phyloP scores from a whole-genome alignment of 1,140 invertebrate species.

The Leguminivora glycinivorella region DNA sequence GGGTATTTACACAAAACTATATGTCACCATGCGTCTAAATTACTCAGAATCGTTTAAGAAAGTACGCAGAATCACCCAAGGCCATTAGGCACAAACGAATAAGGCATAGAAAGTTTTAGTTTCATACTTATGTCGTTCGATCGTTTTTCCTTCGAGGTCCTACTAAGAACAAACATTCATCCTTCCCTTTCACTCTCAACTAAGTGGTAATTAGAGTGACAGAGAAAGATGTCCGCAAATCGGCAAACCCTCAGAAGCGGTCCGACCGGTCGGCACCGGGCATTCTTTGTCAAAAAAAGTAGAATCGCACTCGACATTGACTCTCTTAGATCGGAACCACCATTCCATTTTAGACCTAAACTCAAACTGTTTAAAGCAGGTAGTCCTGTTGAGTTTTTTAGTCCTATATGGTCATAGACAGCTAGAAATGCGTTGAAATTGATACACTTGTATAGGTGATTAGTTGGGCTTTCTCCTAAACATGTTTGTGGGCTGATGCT shows the following conservation, averaged over 20 bases:
- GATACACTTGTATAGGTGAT: slow-evolving; percentile 9
- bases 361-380: background rate
- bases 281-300: slow-evolving; percentile 7
- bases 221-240: too few species aligned
- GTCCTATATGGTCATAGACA: background rate
- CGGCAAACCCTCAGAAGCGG: too few species aligned
- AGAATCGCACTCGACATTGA: background rate
- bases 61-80: background rate
- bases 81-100: background rate
- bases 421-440: slow-evolving; percentile 8
- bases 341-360: background rate
- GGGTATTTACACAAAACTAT: background rate
- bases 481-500: background rate
- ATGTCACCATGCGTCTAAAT: background rate
- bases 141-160: background rate
- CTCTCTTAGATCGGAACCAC: background rate
- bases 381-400: background rate
- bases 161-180: too few species aligned
- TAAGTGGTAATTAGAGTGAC: too few species aligned
- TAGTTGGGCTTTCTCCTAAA: background rate
- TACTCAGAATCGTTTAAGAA: background rate
- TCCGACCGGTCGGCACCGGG: background rate
- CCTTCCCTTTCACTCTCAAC: too few species aligned
- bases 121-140: background rate
- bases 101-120: background rate